Evolutionary conservation across 2,888 invertebrate genomes (phyloP), one percentile per base, ranked within the genome.

Genomic region (Lochmaea crataegi): DNA sequence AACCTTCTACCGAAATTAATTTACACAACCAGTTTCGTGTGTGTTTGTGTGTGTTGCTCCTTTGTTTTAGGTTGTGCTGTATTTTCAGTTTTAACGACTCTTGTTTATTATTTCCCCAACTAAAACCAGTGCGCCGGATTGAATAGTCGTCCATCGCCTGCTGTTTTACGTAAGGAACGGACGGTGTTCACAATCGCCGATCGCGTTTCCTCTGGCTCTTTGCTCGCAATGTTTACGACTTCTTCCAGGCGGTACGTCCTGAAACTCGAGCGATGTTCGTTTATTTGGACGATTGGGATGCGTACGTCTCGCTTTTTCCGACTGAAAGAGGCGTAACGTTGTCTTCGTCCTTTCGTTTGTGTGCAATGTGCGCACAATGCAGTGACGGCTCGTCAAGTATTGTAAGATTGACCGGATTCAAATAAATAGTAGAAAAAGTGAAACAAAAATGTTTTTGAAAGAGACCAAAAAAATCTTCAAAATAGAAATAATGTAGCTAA

Each of bases 21-120:
- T 86, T 85, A 85, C 85, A 86, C 85, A 86, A 86, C 86, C 86
- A 86, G 86, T 85, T 86, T 81, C 77, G 70, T 68, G 72, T 73
- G 75, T 77, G 56, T 45, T 64, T 70, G 45, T 65, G 41, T 60
- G 58, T 57, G 68, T 48, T 76, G 78, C 78, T 81, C 84, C 84
- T 85, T 85, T 84, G 84, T 85, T 85, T 84, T 84, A 84, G 84
- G 82, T 84, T 83, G 84, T 84, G 82, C 82, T 83, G 83, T 83
- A 68, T 73, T 66, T 66, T 56, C 82, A 83, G 45, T 12, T 82
- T 85, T 84, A 85, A 84, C 84, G 82, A 83, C 84, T 83, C 84
- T 85, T 85, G 85, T 85, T 85, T 85, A 86, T 85, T 70, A 66
- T 60, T 60, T 60, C 60, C 14, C 60, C 32, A 38, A 60, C 32